Base-by-base conservation (phyloP, 2,113 vertebrate genomes). In the Lates calcarifer region DNA sequence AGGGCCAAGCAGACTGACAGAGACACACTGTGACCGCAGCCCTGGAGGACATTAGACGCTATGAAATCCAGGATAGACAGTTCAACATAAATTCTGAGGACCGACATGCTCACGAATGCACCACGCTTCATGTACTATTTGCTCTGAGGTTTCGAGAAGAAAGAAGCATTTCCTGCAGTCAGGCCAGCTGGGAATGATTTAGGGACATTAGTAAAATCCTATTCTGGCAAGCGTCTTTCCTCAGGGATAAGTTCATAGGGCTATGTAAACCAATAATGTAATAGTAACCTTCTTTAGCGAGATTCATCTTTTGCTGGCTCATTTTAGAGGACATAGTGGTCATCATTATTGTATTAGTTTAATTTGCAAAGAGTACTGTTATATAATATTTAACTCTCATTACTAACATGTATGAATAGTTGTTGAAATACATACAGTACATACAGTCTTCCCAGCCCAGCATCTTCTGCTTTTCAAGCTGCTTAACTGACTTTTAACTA, bases 101-200 rank as follows among this genome's bases (percentile, higher is more conserved):
- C 76, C 86, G 86, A 92, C 82, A 83, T 73, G 86, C 83, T 84
- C 91, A 66, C 92, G 92, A 93, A 93, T 86, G 91, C 90, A 89
- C 83, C 74, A 87, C 62, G 69, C 89, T 93, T 92, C 90, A 89
- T 94, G 88, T 92, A 77, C 90, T 90, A 89, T 94, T 95, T 94
- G 69, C 93, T 92, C 87, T 88, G 90, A 88, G 92, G 89, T 94
- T 94, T 95, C 89, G 79, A 94, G 91, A 91, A 91, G 89, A 94
- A 93, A 91, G 87, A 92, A 93, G 92, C 90, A 91, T 93, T 93
- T 96, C 94, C 93, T 95, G 93, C 89, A 85, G 86, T 81, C 81
- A 56, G 74, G 64, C 75, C 95, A 95, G 93, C 94, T 95, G 94
- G 91, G 91, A 95, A 79, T 94, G 92, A 94, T 96, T 96, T 94